A percentile compares a stretch with the other conserved stretches of the same genome.
Evolutionary conservation across 2,113 vertebrate species (phyloP).

Genomic region (Prochilodus magdalenae): DNA sequence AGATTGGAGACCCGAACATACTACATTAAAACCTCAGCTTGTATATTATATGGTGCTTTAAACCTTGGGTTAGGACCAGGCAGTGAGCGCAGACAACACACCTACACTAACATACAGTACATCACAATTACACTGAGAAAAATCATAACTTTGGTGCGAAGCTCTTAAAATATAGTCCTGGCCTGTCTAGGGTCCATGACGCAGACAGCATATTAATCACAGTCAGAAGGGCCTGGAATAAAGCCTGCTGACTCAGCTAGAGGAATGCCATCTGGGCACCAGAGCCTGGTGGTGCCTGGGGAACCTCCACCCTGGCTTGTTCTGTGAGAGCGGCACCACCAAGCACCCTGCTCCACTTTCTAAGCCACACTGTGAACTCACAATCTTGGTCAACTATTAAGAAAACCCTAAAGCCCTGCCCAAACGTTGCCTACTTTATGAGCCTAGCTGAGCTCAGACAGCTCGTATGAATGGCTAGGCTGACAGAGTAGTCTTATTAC

Average conservation of each 20-base stretch:
- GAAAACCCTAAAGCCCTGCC: background rate
- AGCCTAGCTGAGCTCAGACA: background rate
- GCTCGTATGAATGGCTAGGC: background rate
- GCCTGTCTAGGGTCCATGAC: background rate
- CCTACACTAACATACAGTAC: background rate
- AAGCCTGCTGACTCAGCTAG: conserved; percentile 10
- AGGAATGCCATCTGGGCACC: conserved; percentile 26
- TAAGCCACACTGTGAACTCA: too few species aligned
- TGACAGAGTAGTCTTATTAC: too few species aligned
- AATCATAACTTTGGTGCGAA: background rate
- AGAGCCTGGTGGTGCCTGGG: background rate
- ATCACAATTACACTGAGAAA: background rate
- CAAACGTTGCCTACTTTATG: too few species aligned
- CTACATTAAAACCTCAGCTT: too few species aligned
- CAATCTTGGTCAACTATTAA: background rate
- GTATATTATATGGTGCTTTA: too few species aligned
- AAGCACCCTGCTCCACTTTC: background rate
- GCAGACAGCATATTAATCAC: conserved; percentile 1
- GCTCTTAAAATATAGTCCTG: background rate
- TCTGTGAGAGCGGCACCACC: background rate
- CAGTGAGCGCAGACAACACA: background rate
- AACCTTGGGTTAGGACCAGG: too few species aligned
- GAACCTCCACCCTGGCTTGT: conserved; percentile 16
- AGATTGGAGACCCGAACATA: too few species aligned
- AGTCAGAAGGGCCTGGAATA: background rate